phyloP scores from a whole-genome alignment of 1,140 invertebrate species.

The Sitobion miscanthi region DNA sequence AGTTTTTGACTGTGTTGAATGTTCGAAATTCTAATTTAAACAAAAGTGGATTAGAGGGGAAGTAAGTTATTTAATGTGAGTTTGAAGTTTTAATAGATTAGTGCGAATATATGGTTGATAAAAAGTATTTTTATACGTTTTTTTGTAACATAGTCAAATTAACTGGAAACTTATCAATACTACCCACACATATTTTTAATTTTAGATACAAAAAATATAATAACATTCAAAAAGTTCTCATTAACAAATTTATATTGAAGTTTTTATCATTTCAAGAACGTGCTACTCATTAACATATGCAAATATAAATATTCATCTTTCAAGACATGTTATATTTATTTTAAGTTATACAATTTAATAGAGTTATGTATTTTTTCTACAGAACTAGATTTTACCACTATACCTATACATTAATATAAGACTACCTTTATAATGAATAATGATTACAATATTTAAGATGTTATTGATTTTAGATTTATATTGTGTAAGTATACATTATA shows the following conservation, averaged over 20 bases:
- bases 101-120: neutral
- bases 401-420: neutral
- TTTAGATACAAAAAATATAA: neutral
- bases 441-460: neutral
- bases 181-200: neutral
- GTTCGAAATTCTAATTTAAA: neutral
- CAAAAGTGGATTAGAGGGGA: neutral
- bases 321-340: neutral
- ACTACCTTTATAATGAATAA: neutral
- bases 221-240: neutral
- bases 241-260: neutral
- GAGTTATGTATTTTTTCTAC: neutral
- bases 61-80: neutral
- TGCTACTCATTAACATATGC: slow-evolving; percentile 1
- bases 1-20: neutral
- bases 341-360: neutral
- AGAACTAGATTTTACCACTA: neutral
- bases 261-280: neutral
- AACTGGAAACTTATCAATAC: slow-evolving; percentile 20
- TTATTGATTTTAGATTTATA: neutral
- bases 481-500: neutral
- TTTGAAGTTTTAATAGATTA: slow-evolving; percentile 15
- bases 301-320: neutral
- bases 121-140: neutral
- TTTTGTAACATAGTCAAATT: slow-evolving; percentile 9